phyloP scores from a whole-genome alignment of 2,797 vertebrate species.

The Clarias pachynema region DNA sequence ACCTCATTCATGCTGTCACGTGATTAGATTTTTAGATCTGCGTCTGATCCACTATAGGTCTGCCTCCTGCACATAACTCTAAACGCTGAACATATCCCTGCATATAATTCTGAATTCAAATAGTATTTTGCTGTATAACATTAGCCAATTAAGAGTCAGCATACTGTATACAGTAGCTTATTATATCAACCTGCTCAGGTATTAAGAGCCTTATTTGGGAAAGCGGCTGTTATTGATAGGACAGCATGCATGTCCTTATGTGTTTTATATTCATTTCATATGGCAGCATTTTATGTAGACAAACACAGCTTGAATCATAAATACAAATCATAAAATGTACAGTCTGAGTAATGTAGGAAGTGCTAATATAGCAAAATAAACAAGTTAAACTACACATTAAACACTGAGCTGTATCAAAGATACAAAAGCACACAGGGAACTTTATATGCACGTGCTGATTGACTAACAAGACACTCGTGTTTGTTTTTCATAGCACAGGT shows the following conservation, averaged over 20 bases:
- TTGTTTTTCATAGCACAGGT: slow-evolving; percentile 12
- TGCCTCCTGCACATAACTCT: neutral
- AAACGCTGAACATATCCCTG: no score
- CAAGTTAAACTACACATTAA: neutral
- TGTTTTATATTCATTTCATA: neutral
- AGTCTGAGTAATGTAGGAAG: neutral
- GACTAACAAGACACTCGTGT: neutral
- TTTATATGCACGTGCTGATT: neutral
- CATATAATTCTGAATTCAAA: neutral
- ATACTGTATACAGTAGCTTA: no score
- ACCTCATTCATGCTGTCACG: neutral
- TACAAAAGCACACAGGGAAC: neutral
- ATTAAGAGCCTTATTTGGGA: neutral
- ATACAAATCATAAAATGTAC: neutral
- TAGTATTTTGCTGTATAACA: neutral
- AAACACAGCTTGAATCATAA: neutral
- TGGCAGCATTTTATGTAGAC: neutral
- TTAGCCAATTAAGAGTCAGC: neutral
- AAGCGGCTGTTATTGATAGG: neutral
- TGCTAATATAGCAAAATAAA: neutral
- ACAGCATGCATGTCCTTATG: neutral
- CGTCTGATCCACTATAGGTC: neutral
- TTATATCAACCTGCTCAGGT: neutral
- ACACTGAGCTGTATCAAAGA: neutral
- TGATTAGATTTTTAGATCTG: neutral